Evolutionary conservation across 2,113 vertebrate species (phyloP).

Genomic region (Variabilichromis moorii): DNA sequence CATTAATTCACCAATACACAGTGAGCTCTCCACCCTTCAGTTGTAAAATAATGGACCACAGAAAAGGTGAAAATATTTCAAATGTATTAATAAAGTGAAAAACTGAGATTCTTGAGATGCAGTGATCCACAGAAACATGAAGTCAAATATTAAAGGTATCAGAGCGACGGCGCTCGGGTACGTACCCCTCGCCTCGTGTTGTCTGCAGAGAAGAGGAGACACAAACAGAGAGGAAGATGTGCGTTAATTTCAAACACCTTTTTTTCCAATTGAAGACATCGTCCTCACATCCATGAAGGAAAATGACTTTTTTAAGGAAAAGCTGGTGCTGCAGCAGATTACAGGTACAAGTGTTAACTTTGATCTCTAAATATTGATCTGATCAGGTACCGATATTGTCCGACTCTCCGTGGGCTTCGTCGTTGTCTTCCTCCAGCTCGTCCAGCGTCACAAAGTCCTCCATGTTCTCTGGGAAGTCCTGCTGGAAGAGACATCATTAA

Average conservation of each 20-base stretch:
- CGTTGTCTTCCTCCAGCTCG: conserved; percentile 86
- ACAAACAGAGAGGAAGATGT: not conserved
- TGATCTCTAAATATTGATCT: not conserved
- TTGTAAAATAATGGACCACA: not conserved
- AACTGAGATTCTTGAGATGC: conserved; percentile 13
- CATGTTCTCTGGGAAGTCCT: conserved; percentile 80
- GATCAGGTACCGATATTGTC: not conserved
- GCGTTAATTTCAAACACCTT: not conserved
- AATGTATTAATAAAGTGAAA: not conserved
- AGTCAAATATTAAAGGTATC: not conserved
- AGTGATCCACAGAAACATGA: not conserved
- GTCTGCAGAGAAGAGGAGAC: conserved; percentile 19
- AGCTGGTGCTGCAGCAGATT: not conserved
- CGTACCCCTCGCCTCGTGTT: conserved; percentile 36
- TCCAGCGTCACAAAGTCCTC: conserved; percentile 94
- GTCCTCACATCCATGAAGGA: not conserved
- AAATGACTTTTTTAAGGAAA: not conserved
- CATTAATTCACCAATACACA: not conserved
- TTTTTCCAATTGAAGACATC: fast-evolving
- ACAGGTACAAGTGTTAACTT: not conserved
- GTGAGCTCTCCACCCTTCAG: not conserved
- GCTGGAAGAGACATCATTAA: not conserved
- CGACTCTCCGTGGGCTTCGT: conserved; percentile 32
- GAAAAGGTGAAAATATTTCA: not conserved
- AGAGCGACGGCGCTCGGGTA: not conserved